These are phyloP conservation scores for Chaetodon auriga DNA, from an alignment of 2,113 vertebrate species.

Conservation along the genomic window DNA sequence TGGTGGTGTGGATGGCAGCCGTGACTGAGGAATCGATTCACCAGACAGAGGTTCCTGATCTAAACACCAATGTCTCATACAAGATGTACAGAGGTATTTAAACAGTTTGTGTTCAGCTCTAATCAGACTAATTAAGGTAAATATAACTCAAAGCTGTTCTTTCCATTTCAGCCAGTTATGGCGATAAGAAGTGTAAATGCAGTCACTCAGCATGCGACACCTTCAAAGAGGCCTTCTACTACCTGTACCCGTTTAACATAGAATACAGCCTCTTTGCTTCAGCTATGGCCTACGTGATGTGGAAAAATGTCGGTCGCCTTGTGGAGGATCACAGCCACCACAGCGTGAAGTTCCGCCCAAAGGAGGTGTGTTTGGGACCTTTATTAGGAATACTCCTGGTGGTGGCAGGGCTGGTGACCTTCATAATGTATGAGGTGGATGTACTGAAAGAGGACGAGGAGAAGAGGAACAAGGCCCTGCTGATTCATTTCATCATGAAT, in stretches of 20 bases:
- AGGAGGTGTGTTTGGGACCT: conserved; percentile 85
- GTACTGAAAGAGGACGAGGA: conserved; percentile 58
- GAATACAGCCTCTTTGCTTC: conserved; percentile 97
- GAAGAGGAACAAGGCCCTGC: conserved; percentile 79
- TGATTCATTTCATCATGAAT: conserved; percentile 88
- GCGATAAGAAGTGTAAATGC: conserved; percentile 81
- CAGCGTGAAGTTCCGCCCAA: conserved; percentile 78
- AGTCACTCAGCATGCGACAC: conserved; percentile 84
- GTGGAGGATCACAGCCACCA: conserved; percentile 80
- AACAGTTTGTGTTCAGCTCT: not conserved
- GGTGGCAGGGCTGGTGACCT: conserved; percentile 86
- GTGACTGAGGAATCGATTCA: conserved; percentile 94
- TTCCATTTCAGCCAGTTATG: conserved; percentile 64
- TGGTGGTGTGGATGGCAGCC: conserved; percentile 92
- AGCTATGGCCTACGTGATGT: conserved; percentile 94
- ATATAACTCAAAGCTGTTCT: not conserved
- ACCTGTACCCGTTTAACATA: conserved; percentile 95
- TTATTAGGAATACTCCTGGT: conserved; percentile 84
- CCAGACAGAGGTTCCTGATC: conserved; percentile 79
- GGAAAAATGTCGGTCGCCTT: conserved; percentile 92
- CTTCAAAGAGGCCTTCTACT: conserved; percentile 91
- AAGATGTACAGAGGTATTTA: conserved; percentile 60
- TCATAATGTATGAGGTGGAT: conserved; percentile 89
- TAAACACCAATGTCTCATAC: conserved; percentile 35
- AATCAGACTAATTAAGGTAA: not conserved